Conservation (phyloP, 1,140 invertebrate species). For the Cotesia chilonis region DNA sequence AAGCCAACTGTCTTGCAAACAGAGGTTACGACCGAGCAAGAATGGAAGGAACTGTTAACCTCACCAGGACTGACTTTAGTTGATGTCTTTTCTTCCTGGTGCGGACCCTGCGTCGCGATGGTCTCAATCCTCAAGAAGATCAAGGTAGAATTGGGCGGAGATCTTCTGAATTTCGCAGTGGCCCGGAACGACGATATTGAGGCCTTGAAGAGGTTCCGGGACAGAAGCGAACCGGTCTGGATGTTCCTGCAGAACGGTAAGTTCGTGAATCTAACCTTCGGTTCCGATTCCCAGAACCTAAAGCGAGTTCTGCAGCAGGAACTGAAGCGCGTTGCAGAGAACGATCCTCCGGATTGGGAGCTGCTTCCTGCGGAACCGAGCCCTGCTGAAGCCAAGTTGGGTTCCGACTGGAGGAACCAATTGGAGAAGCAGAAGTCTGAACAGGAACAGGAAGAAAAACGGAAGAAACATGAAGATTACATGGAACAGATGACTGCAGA, state of each 20-base stretch:
- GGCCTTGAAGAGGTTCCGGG: conserved; percentile 78
- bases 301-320: conserved; percentile 76
- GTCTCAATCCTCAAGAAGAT: conserved; percentile 82
- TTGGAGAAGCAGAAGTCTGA: conserved; percentile 46
- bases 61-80: conserved; percentile 81
- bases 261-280: conserved; percentile 83
- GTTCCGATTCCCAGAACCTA: conserved; percentile 81
- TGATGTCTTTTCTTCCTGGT: conserved; percentile 90
- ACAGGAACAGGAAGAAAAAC: conserved; percentile 43
- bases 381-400: conserved; percentile 35
- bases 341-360: conserved; percentile 37
- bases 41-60: conserved; percentile 81
- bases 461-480: conserved; percentile 50
- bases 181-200: conserved; percentile 79
- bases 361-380: conserved; percentile 28
- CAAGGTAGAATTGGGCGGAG: conserved; percentile 84
- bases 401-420: conserved; percentile 44
- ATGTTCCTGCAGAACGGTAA: conserved; percentile 84
- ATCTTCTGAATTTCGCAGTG: conserved; percentile 77
- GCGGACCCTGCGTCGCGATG: conserved; percentile 86
- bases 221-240: conserved; percentile 88
- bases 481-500: conserved; percentile 53
- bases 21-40: conserved; percentile 79
- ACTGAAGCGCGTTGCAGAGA: conserved; percentile 66
- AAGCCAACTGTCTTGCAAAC: conserved; percentile 77